Evolutionary conservation across 2,797 vertebrate species (phyloP).

Genomic region (Myiotriccus ornatus): DNA sequence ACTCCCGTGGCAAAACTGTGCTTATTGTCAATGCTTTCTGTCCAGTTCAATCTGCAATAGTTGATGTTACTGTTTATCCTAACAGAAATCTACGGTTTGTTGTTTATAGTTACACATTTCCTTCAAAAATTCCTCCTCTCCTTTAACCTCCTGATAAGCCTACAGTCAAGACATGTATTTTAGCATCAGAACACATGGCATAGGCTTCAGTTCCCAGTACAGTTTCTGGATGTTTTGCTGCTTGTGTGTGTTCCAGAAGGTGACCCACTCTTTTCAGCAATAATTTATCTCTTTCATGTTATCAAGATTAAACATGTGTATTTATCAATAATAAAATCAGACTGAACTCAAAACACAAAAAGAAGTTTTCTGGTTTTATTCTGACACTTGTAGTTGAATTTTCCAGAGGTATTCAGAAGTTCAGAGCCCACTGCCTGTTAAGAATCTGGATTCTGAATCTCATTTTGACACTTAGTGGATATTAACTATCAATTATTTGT

Average conservation of each 20-base stretch:
- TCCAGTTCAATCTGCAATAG: not conserved
- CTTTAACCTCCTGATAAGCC: not conserved
- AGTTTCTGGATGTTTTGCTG: not conserved
- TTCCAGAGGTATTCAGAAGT: not conserved
- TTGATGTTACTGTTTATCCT: not conserved
- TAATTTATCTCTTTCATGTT: not conserved
- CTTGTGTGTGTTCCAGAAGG: accelerated
- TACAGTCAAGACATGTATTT: not conserved
- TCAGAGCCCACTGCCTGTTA: not conserved
- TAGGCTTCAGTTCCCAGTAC: not conserved
- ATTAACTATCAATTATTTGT: not conserved
- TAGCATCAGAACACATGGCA: not conserved
- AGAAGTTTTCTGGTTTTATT: not conserved
- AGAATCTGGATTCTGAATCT: not conserved
- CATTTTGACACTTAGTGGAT: not conserved
- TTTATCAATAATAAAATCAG: not conserved
- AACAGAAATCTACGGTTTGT: not conserved
- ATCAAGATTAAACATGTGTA: not conserved
- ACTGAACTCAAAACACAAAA: not conserved
- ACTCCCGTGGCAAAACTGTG: not conserved
- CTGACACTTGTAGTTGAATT: not conserved
- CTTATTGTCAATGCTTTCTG: not conserved
- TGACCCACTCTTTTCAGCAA: not conserved
- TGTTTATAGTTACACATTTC: not conserved
- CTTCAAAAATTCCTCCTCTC: not conserved